phyloP scores from a whole-genome alignment of 2,888 invertebrate species.

The Cotesia congregata region DNA sequence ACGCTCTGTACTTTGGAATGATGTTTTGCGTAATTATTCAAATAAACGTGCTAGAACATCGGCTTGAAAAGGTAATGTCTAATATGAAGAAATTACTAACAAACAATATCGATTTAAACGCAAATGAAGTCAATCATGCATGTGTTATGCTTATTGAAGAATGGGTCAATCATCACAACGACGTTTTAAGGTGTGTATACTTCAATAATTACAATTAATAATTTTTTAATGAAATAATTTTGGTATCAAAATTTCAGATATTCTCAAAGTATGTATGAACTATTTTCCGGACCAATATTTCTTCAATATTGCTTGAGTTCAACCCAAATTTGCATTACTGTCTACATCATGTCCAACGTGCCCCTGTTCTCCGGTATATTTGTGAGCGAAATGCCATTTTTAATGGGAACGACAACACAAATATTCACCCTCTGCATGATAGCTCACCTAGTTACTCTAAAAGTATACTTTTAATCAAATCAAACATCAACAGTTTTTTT shows the following conservation, averaged over 20 bases:
- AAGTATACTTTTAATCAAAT: background rate
- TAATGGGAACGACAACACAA: background rate
- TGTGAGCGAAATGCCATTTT: background rate
- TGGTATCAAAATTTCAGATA: background rate
- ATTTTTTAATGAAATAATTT: too few relatives aligned
- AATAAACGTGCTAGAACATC: background rate
- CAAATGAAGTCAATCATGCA: background rate
- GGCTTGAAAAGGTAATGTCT: background rate
- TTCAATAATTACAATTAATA: too few relatives aligned
- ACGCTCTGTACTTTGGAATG: background rate
- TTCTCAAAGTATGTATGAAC: background rate
- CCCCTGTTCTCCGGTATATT: background rate
- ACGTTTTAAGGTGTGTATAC: background rate
- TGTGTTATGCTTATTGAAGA: background rate
- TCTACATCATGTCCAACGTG: background rate
- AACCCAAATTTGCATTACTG: background rate
- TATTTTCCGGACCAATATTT: background rate
- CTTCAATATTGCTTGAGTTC: conserved; percentile 5
- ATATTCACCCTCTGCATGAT: background rate
- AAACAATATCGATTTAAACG: background rate
- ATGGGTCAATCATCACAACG: background rate
- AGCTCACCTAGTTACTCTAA: background rate
- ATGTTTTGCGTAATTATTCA: background rate
- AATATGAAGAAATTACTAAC: background rate
- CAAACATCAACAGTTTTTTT: background rate